A percentile compares a stretch with the other conserved stretches of the same genome.
Conservation (phyloP, 2,888 invertebrate species). For the Standfussiana lucernea region DNA sequence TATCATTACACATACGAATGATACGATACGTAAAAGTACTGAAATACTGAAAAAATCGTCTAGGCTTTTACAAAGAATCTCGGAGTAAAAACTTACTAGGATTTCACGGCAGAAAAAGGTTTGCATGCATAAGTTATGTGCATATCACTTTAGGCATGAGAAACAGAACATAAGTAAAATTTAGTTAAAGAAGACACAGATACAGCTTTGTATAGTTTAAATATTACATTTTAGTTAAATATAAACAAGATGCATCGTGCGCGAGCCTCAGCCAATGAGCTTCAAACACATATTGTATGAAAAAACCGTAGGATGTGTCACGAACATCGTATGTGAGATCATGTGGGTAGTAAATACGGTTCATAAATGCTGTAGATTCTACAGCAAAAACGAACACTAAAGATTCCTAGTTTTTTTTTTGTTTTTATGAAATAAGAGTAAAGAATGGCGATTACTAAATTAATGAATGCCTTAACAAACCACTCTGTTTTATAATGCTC, state of each 20-base stretch:
- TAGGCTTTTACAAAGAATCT: not conserved
- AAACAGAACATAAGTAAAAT: conserved; percentile 9
- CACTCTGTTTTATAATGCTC: no score
- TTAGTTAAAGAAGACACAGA: not conserved
- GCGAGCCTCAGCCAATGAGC: conserved; percentile 31
- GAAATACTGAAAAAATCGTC: not conserved
- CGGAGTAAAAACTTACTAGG: conserved; percentile 7
- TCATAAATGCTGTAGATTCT: not conserved
- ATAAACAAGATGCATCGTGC: conserved; percentile 44
- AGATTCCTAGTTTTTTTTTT: not conserved
- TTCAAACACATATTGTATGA: conserved; percentile 44
- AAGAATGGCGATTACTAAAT: no score
- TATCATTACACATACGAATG: not conserved
- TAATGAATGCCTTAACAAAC: no score
- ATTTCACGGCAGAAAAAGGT: conserved; percentile 22
- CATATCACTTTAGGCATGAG: conserved; percentile 18
- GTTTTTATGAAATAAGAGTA: not conserved
- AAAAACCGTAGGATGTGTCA: conserved; percentile 24
- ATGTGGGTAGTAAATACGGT: not conserved
- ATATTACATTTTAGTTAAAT: conserved; percentile 35
- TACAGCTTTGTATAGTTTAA: conserved; percentile 25
- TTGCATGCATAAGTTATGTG: conserved; percentile 47
- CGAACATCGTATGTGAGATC: conserved; percentile 28
- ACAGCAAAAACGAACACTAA: not conserved
- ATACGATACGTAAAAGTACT: not conserved